A percentile compares a stretch with the other conserved stretches of the same genome.
Conservation (phyloP, 2,888 invertebrate species). For the Julus scandinavius region DNA sequence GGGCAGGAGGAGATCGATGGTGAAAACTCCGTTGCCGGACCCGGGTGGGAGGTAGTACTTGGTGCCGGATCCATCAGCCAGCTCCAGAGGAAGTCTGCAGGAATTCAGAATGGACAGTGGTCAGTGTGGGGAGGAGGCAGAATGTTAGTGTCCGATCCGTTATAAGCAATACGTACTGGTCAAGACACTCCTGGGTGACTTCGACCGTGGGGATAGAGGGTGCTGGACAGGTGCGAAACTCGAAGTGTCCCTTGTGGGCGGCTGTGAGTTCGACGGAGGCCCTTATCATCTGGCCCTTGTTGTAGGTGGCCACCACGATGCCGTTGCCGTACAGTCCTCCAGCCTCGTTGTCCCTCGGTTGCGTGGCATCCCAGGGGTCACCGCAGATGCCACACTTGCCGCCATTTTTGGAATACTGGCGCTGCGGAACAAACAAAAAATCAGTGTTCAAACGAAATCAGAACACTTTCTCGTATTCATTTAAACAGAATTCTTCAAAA, state of each 20-base stretch:
- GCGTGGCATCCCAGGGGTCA: constrained; percentile 79
- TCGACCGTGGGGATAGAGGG: constrained; percentile 80
- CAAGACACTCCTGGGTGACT: constrained; percentile 80
- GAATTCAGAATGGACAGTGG: background rate
- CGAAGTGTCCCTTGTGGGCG: constrained; percentile 87
- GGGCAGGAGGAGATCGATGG: constrained; percentile 72
- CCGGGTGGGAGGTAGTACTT: constrained; percentile 58
- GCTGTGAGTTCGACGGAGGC: constrained; percentile 87
- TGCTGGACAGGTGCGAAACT: constrained; percentile 84
- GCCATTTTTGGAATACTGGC: constrained; percentile 82
- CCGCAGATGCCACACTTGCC: constrained; percentile 90
- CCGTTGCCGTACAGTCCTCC: constrained; percentile 88
- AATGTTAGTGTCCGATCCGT: too few relatives aligned
- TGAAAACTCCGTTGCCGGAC: constrained; percentile 56
- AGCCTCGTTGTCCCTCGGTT: constrained; percentile 82
- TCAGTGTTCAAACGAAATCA: too few relatives aligned
- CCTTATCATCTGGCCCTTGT: constrained; percentile 78
- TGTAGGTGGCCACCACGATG: constrained; percentile 82
- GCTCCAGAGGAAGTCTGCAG: constrained; percentile 72
- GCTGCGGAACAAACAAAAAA: constrained; percentile 59
- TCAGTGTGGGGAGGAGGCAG: background rate
- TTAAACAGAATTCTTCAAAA: too few relatives aligned
- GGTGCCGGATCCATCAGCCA: constrained; percentile 74
- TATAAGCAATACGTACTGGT: constrained; percentile 63
- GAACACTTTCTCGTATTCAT: too few relatives aligned